Evolutionary conservation across 2,797 vertebrate species (phyloP).

Genomic region (Enteromius argenteus): DNA sequence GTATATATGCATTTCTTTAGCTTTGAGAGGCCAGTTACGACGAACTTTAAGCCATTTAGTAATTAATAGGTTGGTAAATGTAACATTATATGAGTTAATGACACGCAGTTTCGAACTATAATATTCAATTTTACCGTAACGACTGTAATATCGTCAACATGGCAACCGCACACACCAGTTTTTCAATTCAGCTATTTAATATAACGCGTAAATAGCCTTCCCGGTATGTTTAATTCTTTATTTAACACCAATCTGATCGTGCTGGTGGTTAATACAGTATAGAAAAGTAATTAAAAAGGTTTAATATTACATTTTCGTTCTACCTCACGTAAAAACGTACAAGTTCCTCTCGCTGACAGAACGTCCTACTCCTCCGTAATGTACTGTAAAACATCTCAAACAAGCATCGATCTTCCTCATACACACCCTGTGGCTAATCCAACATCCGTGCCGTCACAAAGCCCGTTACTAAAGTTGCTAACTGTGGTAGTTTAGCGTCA

Average conservation of each 20-base stretch:
- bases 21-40: too few relatives aligned
- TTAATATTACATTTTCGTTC: neutral
- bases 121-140: slow-evolving; percentile 14
- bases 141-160: neutral
- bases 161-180: neutral
- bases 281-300: slow-evolving; percentile 16
- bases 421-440: neutral
- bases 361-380: neutral
- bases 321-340: slow-evolving; percentile 10
- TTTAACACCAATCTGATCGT: neutral
- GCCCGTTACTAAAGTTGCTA: slow-evolving; percentile 19
- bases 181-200: neutral
- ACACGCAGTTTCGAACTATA: neutral
- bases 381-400: slow-evolving; percentile 13
- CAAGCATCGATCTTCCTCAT: neutral
- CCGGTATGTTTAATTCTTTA: neutral
- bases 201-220: neutral
- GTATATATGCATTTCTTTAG: neutral
- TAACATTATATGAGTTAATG: neutral
- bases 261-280: neutral
- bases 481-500: neutral
- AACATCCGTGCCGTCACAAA: neutral
- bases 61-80: neutral
- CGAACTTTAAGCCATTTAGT: neutral
- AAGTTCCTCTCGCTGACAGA: slow-evolving; percentile 25